Evolutionary conservation across 2,888 invertebrate genomes (phyloP), one percentile per base, ranked within the genome.

Genomic region (Netelia inedita): DNA sequence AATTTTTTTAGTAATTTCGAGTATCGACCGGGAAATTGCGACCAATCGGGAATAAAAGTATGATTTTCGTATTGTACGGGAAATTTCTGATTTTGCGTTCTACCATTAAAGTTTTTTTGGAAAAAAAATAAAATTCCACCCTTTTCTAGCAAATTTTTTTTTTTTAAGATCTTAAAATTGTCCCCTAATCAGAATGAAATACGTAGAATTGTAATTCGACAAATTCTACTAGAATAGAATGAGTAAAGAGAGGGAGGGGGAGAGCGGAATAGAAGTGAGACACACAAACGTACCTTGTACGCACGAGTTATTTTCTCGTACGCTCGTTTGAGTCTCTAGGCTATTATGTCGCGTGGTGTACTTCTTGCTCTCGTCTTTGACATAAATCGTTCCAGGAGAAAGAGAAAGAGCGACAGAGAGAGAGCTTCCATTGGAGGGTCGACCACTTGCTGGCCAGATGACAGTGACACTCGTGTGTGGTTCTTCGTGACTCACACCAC

Each of bases 381-480:
- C 88, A 88, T 87, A 88, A 89, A 89, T 89, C 85, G 87, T 87
- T 83, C 2, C 3, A 6, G 5, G 28, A 28, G 28, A 5, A 6
- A 3, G 3, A 43, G 41, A 57, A 35, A n/a, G 63, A 14, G 63
- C n/a, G 10, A 9, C n/a, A 3, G 19, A 19, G 16, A 55, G 76
- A 73, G 79, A 82, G 86, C 84, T 87, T 85, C 75, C 82, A 86
- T 66, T 73, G 83, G 82, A 75, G 85, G 83, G 84, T 83, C 89
- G 88, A 90, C 90, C 90, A 90, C 90, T 91, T 90, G 90, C 89
- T 85, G 85, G 87, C 89, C 89, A 89, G 88, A 90, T 90, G 90
- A 90, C 89, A 88, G 87, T 74, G 72, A 87, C 88, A 87, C 83
- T 82, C 85, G 88, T 82, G 84, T 85, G 88, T 87, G 86, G 89